Evolutionary conservation across 2,888 invertebrate species (phyloP), one percentile per base, ranked within the genome.

Genomic region (Lithophane semibrunnea): DNA sequence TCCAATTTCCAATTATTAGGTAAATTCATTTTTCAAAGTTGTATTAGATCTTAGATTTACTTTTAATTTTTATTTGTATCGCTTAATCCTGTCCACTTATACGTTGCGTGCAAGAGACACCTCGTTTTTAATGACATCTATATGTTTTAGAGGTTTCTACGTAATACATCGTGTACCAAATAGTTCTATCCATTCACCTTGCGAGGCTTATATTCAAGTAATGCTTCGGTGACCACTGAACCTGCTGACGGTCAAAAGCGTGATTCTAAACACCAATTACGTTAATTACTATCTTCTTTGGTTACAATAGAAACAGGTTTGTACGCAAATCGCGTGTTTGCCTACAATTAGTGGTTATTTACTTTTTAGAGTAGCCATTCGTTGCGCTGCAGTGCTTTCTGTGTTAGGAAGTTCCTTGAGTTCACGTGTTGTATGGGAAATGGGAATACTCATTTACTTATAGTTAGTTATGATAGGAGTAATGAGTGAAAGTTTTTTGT

Each of bases 261-360:
- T 73, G 82, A 56, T 78, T 72, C 63, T 79, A 65, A 83, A 71
- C 68, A 61, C 29, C 74, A 76, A 84, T 84, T 79, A 75, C 58
- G 42, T 49, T 83, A 83, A 83, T 86, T 79, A 83, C 70, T 86
- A 76, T 86, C 84, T 65, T 60, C 83, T 79, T 75, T 86, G 73
- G 75, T 86, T 79, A 86, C 71, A 86, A 84, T 79, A 76, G 86
- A 49, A 75, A 86, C 84, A 73, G 75, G 84, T 83, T 84, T 67
- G 68, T 68, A 69, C 37, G 69, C 61, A 72, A 71, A 75, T 81
- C 64, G 85, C 85, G 74, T 85, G 85, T 69, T 72, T 77, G 60
- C 52, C 75, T 54, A 64, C 77, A 84, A 84, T 85, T 84, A 79
- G 70, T 60, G 60, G 73, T 63, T 75, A 77, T 58, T 74, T 68